phyloP scores from a whole-genome alignment of 2,113 vertebrate genomes.

The Thunnus thynnus region DNA sequence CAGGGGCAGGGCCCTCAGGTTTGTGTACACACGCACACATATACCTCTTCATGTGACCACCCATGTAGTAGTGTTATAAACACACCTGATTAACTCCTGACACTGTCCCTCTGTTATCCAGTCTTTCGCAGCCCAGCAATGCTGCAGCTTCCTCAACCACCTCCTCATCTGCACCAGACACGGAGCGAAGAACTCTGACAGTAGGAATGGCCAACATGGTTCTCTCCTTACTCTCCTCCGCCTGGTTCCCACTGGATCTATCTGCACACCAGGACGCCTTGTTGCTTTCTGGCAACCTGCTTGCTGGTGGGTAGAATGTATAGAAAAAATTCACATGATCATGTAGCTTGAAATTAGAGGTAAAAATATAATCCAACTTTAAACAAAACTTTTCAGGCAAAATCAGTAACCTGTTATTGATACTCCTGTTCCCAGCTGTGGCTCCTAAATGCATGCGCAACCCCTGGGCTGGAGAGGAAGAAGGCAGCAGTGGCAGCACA shows the following conservation, averaged over 20 bases:
- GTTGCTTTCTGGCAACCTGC: constrained; percentile 92
- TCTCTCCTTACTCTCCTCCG: constrained; percentile 93
- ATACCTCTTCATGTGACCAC: no score
- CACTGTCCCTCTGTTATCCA: constrained; percentile 56
- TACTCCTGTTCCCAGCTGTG: constrained; percentile 84
- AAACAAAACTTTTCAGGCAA: neutral
- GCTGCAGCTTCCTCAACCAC: constrained; percentile 58
- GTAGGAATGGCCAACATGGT: constrained; percentile 92
- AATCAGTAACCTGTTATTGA: neutral
- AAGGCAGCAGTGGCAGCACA: constrained; percentile 76
- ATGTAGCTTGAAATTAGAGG: neutral
- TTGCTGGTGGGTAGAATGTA: constrained; percentile 87
- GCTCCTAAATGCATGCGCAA: constrained; percentile 94
- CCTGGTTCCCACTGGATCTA: constrained; percentile 97
- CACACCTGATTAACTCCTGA: neutral
- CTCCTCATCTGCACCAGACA: constrained; percentile 75
- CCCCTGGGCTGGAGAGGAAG: constrained; percentile 92
- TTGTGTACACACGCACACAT: neutral
- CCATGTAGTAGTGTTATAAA: neutral
- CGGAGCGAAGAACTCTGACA: constrained; percentile 87
- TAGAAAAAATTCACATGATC: neutral
- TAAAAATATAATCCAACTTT: neutral
- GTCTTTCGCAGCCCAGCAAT: constrained; percentile 86
- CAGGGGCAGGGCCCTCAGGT: constrained; percentile 71
- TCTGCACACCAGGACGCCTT: constrained; percentile 96